Evolutionary conservation across 2,113 vertebrate genomes (phyloP).

Genomic region (Sterrhoptilus dennistouni): DNA sequence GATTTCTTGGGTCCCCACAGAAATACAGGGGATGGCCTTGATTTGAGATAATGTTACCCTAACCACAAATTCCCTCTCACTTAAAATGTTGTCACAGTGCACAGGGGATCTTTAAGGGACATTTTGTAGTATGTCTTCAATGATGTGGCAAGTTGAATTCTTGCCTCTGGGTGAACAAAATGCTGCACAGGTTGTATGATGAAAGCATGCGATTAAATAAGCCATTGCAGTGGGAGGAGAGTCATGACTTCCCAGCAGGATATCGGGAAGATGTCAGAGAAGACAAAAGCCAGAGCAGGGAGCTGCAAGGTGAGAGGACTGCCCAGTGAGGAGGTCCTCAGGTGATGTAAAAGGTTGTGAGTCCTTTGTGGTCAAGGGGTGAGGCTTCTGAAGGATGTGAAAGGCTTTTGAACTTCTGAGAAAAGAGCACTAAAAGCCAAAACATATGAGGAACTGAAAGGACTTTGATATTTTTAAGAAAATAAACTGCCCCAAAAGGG

Average conservation of each 20-base stretch:
- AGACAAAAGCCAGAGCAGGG: neutral
- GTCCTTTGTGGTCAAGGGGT: neutral
- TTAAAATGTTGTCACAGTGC: neutral
- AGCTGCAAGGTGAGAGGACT: neutral
- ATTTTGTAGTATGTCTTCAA: neutral
- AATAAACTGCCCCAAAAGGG: neutral
- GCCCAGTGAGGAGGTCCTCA: neutral
- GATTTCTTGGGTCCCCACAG: neutral
- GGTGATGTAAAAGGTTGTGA: neutral
- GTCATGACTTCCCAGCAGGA: neutral
- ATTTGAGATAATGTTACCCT: neutral
- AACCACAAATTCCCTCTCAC: neutral
- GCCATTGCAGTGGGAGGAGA: neutral
- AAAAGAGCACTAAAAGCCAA: neutral
- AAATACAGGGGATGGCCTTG: neutral
- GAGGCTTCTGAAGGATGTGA: neutral
- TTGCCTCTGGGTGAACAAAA: neutral
- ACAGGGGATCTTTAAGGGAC: neutral
- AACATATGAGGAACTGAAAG: neutral
- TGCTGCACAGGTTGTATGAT: neutral
- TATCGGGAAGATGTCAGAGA: neutral
- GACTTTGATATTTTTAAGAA: slow-evolving; percentile 16
- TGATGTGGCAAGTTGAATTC: neutral
- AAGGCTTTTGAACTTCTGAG: neutral
- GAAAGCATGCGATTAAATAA: neutral